Base-by-base conservation (phyloP, 30 jellyfish, hydroid and myxozoan genomes). In the Morbakka virulenta region DNA sequence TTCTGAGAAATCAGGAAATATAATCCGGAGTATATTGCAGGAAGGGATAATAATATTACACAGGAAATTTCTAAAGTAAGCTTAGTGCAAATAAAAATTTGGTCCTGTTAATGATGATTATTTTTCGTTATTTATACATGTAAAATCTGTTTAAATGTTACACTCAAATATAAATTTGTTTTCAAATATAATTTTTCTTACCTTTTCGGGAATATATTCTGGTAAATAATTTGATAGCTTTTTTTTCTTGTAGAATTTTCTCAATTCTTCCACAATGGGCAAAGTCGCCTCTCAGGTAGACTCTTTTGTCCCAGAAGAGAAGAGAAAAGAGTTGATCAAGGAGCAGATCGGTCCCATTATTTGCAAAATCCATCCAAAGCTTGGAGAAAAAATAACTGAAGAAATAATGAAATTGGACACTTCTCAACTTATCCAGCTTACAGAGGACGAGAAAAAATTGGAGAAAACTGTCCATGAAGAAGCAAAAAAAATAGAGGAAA, bases 261-360 rank as follows among this genome's bases (percentile, higher is more conserved):
- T 84, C 80, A 70, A 75, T 41, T 64, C 79, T 62, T 67, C 75
- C 75, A 25, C n/a, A n/a, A n/a, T 72, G 28, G 95, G 95, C 77
- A 74, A 74, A 52, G 80, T 75, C n/a, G 89, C 82, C 1, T 26
- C 95, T 6, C 95, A 84, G 57, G 51, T 84, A 33, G 95, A 74
- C 26, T 64, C 83, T 35, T 74, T 74, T 4, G 35, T 84, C 67
- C 87, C 95, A 14, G 83, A 67, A 2, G 95, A 84, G 66, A 68
- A 67, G 57, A 82, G 76, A 4, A 84, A 84, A 63, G 85, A 84
- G 62, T 31, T 75, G 72, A 75, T 84, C 52, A 74, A 62, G 68
- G 88, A 74, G 12, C 67, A 84, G 74, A 4, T 84, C 36, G 85
- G 88, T 76, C 95, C 95, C 14, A 2, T 84, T 50, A 89, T 84